phyloP scores from a whole-genome alignment of 2,888 invertebrate genomes.

The Ypsolopha scabrella region DNA sequence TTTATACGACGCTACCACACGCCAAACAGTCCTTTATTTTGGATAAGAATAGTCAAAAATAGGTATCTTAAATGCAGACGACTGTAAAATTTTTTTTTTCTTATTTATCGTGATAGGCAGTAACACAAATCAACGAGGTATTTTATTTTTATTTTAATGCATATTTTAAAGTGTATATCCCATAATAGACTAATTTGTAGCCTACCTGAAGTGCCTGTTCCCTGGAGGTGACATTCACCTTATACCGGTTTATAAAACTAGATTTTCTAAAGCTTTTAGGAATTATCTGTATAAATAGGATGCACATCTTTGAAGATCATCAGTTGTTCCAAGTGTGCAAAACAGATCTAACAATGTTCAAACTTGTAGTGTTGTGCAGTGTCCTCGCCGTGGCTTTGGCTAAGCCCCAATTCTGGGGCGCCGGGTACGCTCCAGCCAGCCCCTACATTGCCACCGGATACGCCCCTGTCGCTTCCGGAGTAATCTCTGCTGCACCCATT shows the following conservation, averaged over 20 bases:
- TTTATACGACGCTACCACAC: too few relatives aligned
- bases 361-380: slow-evolving; percentile 71
- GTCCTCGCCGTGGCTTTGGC: slow-evolving; percentile 64
- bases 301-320: slow-evolving; percentile 25
- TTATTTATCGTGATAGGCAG: too few relatives aligned
- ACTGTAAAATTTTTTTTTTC: too few relatives aligned
- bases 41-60: too few relatives aligned
- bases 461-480: too few relatives aligned
- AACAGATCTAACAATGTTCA: slow-evolving; percentile 63
- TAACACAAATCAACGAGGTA: too few relatives aligned
- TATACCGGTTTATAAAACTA: slow-evolving; percentile 53
- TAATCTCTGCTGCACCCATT: not conserved
- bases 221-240: slow-evolving; percentile 28
- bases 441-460: not conserved
- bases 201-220: slow-evolving; percentile 44
- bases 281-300: slow-evolving; percentile 40
- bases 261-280: slow-evolving; percentile 43
- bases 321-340: slow-evolving; percentile 42
- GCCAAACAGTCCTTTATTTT: too few relatives aligned
- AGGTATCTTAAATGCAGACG: too few relatives aligned
- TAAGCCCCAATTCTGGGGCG: slow-evolving; percentile 14
- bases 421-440: slow-evolving; percentile 18
- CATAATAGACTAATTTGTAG: too few relatives aligned
- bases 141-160: too few relatives aligned
- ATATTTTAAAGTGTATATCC: too few relatives aligned